Evolutionary conservation across 2,113 vertebrate genomes (phyloP).

Genomic region (Pheucticus melanocephalus): DNA sequence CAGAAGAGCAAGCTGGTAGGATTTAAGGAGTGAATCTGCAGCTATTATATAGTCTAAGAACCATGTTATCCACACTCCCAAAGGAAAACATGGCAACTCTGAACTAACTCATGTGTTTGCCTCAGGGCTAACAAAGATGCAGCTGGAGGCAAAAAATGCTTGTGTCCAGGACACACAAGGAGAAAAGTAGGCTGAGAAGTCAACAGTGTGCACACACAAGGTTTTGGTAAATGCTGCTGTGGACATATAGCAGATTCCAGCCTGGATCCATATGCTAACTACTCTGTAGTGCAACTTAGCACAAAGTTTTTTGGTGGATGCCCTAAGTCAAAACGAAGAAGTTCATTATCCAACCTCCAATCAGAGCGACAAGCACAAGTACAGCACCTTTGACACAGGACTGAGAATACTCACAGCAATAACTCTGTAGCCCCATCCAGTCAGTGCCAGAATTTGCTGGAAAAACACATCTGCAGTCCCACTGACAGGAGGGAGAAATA

Average conservation of each 20-base stretch:
- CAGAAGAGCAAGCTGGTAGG: background rate
- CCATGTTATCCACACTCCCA: background rate
- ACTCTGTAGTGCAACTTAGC: background rate
- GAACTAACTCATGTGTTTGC: background rate
- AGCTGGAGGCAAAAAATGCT: background rate
- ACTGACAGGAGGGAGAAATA: constrained; percentile 95
- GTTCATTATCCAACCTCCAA: background rate
- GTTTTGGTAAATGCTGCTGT: background rate
- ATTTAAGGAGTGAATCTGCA: background rate
- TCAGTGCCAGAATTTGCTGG: constrained; percentile 92
- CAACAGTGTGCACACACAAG: background rate
- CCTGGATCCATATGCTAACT: background rate
- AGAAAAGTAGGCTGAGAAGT: background rate
- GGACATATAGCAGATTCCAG: background rate
- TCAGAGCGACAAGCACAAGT: background rate
- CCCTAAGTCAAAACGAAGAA: background rate
- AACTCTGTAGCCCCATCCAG: constrained; percentile 95
- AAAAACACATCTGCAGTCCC: constrained; percentile 98
- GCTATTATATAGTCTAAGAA: background rate
- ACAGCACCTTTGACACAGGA: background rate
- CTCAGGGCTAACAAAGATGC: background rate
- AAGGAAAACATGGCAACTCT: background rate
- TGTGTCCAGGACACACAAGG: background rate
- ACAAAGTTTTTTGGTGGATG: fast-evolving
- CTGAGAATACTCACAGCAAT: constrained; percentile 87